A percentile compares a stretch with the other conserved stretches of the same genome.
Conservation (phyloP, 1,140 invertebrate genomes). For the Anastatus disparis region DNA sequence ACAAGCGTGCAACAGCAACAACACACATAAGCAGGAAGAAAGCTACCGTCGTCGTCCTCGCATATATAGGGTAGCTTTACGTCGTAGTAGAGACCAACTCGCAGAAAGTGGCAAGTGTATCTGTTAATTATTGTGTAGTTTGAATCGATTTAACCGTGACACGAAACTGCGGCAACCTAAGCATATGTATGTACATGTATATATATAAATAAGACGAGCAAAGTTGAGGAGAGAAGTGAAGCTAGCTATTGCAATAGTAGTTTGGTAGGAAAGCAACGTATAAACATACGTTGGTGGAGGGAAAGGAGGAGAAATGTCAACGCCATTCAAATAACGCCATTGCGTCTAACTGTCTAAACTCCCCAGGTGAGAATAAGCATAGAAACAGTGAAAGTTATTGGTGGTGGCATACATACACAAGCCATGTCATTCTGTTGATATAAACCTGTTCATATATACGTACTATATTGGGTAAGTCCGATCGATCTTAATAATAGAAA, state of each 20-base stretch:
- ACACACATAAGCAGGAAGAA: no score
- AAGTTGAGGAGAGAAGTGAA: no score
- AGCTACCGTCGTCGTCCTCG: no score
- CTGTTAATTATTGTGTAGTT: slow-evolving; percentile 32
- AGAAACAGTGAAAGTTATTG: slow-evolving; percentile 29
- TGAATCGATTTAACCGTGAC: slow-evolving; percentile 25
- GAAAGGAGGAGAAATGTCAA: slow-evolving; percentile 18
- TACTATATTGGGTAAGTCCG: not conserved
- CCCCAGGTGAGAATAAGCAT: slow-evolving; percentile 32
- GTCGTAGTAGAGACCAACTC: no score
- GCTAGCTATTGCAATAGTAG: slow-evolving; percentile 31
- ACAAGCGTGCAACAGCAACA: no score
- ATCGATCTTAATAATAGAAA: slow-evolving; percentile 24
- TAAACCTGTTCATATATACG: not conserved
- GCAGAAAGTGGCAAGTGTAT: not conserved
- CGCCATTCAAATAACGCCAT: slow-evolving; percentile 21
- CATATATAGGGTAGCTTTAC: no score
- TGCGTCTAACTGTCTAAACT: slow-evolving; percentile 38
- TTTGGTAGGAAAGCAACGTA: no score
- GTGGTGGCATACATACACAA: not conserved
- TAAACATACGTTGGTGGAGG: no score
- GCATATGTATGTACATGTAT: no score
- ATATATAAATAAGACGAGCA: slow-evolving; percentile 2
- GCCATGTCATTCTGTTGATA: not conserved
- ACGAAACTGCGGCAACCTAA: not conserved